Base-by-base conservation (phyloP, 1,140 invertebrate species). In the Panagrolaimus sp. region DNA sequence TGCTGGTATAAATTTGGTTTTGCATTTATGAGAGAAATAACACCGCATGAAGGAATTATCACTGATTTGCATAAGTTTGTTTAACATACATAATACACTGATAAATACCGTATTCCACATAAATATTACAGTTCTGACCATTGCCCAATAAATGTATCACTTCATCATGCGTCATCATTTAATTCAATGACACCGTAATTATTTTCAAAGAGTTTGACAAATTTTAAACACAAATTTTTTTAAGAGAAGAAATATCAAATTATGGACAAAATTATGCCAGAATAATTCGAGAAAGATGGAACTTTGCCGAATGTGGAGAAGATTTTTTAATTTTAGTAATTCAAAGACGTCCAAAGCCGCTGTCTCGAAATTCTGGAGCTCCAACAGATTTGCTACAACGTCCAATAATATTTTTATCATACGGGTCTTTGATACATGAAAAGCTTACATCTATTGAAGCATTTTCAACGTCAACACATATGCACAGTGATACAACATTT, bases 1-100 rank as follows among this genome's bases (percentile, higher is more conserved):
- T 73, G 72, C 57, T 73, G 72, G 72, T 69, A 67, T 45, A 66
- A 65, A 46, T 73, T 73, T 65, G 72, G 65, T 5, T 75, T 73
- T 73, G 72, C 74, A 42, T 73, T 73, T 69, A 38, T 74, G 14
- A 48, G 42, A 20, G 65, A 73, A 23, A 63, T 73, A 25, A 62
- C 25, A 11, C 65, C 63, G 14, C 14, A 27, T 31, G n/a, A 64
- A 44, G 23, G 23, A 14, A 16, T 27, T 4, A 16, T 31, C 9
- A 66, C 44, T 11, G 43, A 51, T 43, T 9, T 20, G 43, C 44
- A 43, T n/a, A 66, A 13, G 46, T 13, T 42, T 27, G 16, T 27
- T 14, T 27, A 53, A 67, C 8, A n/a, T n/a, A n/a, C 14, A 48
- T 70, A 14, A 13, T 66, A 9, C 14, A 5, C 20, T n/a, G 68